Base-by-base conservation (phyloP, 2,113 vertebrate genomes). In the Suricata suricatta region DNA sequence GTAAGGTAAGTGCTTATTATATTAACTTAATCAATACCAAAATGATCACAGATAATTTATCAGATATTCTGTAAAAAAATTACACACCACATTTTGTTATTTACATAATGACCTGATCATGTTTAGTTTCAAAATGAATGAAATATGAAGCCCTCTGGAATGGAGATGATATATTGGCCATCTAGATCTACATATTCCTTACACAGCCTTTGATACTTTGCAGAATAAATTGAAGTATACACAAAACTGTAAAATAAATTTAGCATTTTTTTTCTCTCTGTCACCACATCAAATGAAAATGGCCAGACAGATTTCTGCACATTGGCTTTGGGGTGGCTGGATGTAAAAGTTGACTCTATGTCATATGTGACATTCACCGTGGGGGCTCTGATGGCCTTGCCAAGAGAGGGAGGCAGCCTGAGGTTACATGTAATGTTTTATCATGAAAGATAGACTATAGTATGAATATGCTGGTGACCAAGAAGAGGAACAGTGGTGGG, bases 41-140 rank as follows among this genome's bases (percentile, higher is more conserved):
- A 66, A 57, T 15, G 85, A 88, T 90, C 47, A 54, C 38, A 38
- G 41, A 52, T 80, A 35, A 76, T 71, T 92, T 54, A 93, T 93
- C 88, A 90, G 93, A 44, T 90, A 63, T 87, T 90, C 88, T 93
- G 94, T 17, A 94, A 86, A 83, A 74, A 94, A 92, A 83, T 92
- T 35, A 63, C 54, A n/a, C 29, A n/a, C 63, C 69, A 27, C 69
- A 63, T 82, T 95, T 74, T 87, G 35, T 90, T 92, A 90, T 85
- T 96, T 93, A 68, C 76, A 17, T 84, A 87, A 68, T 81, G 76
- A 83, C 76, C 52, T 17, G 41, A 52, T 77, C 23, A 27, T 38
- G 52, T 83, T 90, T 64, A 7, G 9, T 72, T 94, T 77, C 79
- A 77, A 63, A 47, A 0, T 2, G 80, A 47, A 60, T 90, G 81